These are phyloP conservation scores for Acronicta psi DNA, from an alignment of 2,888 invertebrate genomes.

Conservation along the genomic window DNA sequence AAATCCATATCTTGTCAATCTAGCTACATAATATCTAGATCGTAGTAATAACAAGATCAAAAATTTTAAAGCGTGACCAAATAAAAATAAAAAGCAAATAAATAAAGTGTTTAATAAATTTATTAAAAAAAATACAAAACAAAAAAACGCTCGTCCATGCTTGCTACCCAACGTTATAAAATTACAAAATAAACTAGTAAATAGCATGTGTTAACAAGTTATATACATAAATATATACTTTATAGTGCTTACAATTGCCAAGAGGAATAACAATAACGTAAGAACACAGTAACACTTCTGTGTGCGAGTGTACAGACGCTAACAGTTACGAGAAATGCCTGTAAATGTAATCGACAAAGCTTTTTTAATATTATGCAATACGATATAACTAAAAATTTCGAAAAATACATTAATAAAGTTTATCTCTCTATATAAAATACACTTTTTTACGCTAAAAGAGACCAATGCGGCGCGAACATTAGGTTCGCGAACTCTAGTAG, in stretches of 20 bases:
- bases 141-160: constrained; percentile 78
- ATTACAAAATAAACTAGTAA: constrained; percentile 78
- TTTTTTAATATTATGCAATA: constrained; percentile 62
- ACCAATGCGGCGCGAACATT: constrained; percentile 68
- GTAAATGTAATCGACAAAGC: constrained; percentile 60
- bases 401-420: constrained; percentile 76
- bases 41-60: constrained; percentile 16
- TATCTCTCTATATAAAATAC: constrained; percentile 75
- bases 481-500: constrained; percentile 61
- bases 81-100: constrained; percentile 66
- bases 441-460: constrained; percentile 71
- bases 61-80: constrained; percentile 35
- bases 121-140: constrained; percentile 82
- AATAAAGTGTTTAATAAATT: constrained; percentile 83
- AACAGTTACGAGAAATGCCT: constrained; percentile 64
- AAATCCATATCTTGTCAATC: constrained; percentile 27
- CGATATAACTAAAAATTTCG: constrained; percentile 72
- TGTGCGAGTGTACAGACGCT: constrained; percentile 54
- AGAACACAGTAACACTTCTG: constrained; percentile 52
- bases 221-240: constrained; percentile 72
- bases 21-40: constrained; percentile 20
- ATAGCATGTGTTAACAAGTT: constrained; percentile 78
- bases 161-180: constrained; percentile 77
- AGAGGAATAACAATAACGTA: constrained; percentile 61
- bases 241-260: constrained; percentile 66